Evolutionary conservation across 2,113 vertebrate genomes (phyloP), one percentile per base, ranked within the genome.

Genomic region (Gallinago jamesoni): DNA sequence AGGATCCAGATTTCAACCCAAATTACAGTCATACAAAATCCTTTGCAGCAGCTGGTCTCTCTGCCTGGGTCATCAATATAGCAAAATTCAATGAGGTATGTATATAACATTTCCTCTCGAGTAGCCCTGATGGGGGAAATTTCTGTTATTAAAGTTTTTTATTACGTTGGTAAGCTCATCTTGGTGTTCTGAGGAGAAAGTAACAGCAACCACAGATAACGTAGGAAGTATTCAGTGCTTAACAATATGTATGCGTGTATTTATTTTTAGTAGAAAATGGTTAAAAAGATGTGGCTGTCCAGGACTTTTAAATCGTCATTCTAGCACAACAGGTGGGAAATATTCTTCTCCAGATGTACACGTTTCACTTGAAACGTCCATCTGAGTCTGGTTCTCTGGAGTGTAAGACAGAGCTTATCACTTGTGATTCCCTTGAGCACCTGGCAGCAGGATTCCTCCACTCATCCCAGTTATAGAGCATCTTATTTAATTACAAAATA

Each of bases 31-130:
- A 43, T 63, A 98, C 97, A 83, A 99, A 99, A 94, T 99, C 98
- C 74, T 99, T 98, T 84, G 98, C 98, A 90, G 98, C 98, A 35
- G 98, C 98, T 90, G 99, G 98, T 68, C 98, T 99, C 82, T 99
- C 98, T 96, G 98, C 98, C 59, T 99, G 98, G 98, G 96, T 97
- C 91, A 98, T 99, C 96, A 98, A 98, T 96, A 99, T 93, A 68
- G 95, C 98, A 87, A 98, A 98, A 95, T 99, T 98, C 96, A 98
- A 98, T 33, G 98, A 99, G 98, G 98, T 99, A 95, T 39, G 11
- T 48, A 15, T 77, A 5, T 59, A 55, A n/a, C 13, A 45, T 13
- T 86, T 89, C 53, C 13, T 45, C 47, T 70, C 39, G 69, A n/a
- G 11, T 30, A 35, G 30, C 66, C 23, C 5, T 60, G 22, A 5